Evolutionary conservation across 2,113 vertebrate genomes (phyloP).

Genomic region (Mustela nigripes): DNA sequence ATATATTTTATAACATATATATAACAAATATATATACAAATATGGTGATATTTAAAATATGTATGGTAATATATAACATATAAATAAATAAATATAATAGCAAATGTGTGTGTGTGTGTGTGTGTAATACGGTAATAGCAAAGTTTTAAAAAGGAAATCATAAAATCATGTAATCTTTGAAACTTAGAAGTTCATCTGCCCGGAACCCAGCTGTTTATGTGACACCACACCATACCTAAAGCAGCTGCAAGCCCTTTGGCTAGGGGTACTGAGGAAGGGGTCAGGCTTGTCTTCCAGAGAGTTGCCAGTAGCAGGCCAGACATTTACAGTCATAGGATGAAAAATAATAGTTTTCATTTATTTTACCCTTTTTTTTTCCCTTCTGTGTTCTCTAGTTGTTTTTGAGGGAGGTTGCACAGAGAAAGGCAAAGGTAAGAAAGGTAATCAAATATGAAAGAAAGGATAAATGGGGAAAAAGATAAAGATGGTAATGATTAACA

Average conservation of each 20-base stretch:
- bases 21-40: no score
- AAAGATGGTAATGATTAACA: background rate
- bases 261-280: background rate
- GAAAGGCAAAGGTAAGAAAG: background rate
- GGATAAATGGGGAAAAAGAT: background rate
- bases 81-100: no score
- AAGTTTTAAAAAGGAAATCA: background rate
- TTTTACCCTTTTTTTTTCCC: background rate
- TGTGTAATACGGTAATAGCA: background rate
- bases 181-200: background rate
- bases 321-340: background rate
- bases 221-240: background rate
- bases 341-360: background rate
- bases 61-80: no score
- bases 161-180: background rate
- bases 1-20: no score
- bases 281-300: background rate
- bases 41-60: no score
- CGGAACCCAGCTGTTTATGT: background rate
- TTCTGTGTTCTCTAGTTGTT: background rate
- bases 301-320: background rate
- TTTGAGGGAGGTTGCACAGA: background rate
- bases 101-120: background rate
- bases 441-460: background rate
- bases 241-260: background rate